Percentiles rank a stretch among this genome's conserved stretches.
These are phyloP conservation scores for Cydia fagiglandana DNA, from an alignment of 1,140 invertebrate species.

Conservation along the genomic window DNA sequence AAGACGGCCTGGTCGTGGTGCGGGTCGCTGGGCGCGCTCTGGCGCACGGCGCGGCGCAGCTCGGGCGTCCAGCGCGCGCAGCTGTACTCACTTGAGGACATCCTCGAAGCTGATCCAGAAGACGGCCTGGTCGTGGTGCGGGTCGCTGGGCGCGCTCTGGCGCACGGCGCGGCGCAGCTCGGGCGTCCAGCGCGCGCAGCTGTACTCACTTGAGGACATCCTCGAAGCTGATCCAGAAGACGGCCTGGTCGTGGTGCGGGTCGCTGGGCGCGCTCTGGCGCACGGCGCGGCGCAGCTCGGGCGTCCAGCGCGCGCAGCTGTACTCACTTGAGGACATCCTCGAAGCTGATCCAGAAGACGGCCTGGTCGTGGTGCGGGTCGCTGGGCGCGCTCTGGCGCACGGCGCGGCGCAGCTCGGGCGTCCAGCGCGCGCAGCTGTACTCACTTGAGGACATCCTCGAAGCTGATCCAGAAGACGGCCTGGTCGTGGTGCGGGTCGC, in stretches of 20 bases:
- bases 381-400: slow-evolving; percentile 93
- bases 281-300: slow-evolving; percentile 88
- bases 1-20: slow-evolving; percentile 90
- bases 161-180: slow-evolving; percentile 90
- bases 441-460: slow-evolving; percentile 92
- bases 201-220: slow-evolving; percentile 90
- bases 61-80: no score
- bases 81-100: slow-evolving; percentile 87
- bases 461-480: slow-evolving; percentile 99
- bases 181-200: slow-evolving; percentile 91
- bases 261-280: slow-evolving; percentile 93
- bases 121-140: slow-evolving; percentile 88
- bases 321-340: slow-evolving; percentile 92
- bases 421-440: slow-evolving; percentile 91
- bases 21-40: slow-evolving; percentile 88
- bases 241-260: slow-evolving; percentile 89
- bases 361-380: slow-evolving; percentile 89
- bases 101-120: slow-evolving; percentile 99
- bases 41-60: no score
- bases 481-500: slow-evolving; percentile 86
- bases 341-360: slow-evolving; percentile 99
- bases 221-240: slow-evolving; percentile 99
- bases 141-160: slow-evolving; percentile 95
- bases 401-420: slow-evolving; percentile 87
- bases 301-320: slow-evolving; percentile 91